Base-by-base conservation (phyloP, 2,888 invertebrate genomes). In the Coleophora flavipennella region DNA sequence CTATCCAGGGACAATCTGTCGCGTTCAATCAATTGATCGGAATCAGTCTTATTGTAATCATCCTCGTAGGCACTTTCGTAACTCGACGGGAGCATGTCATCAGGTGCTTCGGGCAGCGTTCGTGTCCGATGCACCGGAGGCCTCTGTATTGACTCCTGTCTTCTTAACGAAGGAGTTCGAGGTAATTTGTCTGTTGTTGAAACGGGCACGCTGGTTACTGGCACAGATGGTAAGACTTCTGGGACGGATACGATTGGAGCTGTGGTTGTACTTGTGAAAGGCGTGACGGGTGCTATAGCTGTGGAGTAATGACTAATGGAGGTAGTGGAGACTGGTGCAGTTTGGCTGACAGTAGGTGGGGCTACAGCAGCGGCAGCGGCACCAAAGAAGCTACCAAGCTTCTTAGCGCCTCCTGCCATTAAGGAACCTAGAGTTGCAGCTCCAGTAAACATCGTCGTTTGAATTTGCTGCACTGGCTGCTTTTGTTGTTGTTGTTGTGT, bases 51-150 rank as follows among this genome's bases (percentile, higher is more conserved):
- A 73, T 81, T 55, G 62, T 80, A 81, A 70, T 84, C 83, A 54
- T 83, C 80, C 52, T 84, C 84, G 68, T 81, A 84, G 83, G 83
- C 83, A 83, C 83, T 81, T 80, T 83, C 83, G 55, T 74, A 80
- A 67, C 74, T 73, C 50, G 70, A 67, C 60, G 71, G 67, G 51
- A 58, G 46, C 60, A 75, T 66, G 46, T 83, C 83, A 46, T 83
- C 83, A 35, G 84, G 84, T 45, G 84, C 84, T 52, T 83, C 84
- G 36, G 84, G 84, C 54, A 84, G 66, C 38, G 83, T 84, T 50
- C 83, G 69, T 31, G 64, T 83, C 45, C 84, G 73, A 57, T 74
- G 81, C 62, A 84, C 83, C 44, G 81, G 51, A 53, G 83, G 83
- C 58, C 81, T 76, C 53, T 84, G 81, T 58, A 84, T 79, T n/a